Evolutionary conservation across 92 coral and sea anemone species (phyloP), one percentile per base, ranked within the genome.

Genomic region (Palythoa grandis): DNA sequence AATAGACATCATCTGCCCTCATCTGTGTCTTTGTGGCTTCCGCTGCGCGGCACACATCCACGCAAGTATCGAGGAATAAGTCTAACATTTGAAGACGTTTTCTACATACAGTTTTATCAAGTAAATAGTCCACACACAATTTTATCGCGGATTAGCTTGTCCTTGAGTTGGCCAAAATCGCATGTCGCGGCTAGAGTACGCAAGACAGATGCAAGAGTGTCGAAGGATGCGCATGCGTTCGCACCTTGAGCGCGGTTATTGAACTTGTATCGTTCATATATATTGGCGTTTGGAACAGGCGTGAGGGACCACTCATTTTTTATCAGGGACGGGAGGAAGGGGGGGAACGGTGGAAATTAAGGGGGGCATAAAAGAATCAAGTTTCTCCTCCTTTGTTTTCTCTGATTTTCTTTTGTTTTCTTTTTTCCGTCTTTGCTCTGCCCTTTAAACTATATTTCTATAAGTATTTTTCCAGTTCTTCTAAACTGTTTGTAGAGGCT

Each of bases 11-110:
- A n/a, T n/a, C n/a, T 52, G 76, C 82, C 72, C 47, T 74, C 65
- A 86, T 19, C 23, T 60, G 88, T 29, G 48, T 53, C 66, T 86
- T 37, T 10, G 88, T 86, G 72, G 83, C 88, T 58, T 86, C 88
- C 48, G 88, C 88, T 14, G 77, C 75, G 22, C 75, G 60, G 25
- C 67, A 86, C 68, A 86, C 76, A 29, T 76, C 75, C 37, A 76
- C 63, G 37, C 75, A 74, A 53, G 54, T 86, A 76, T 86, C 83
- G 75, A 74, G 60, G 22, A 57, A 39, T 23, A 86, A 48, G 63
- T 86, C 83, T 16, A 83, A 23, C 22, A 86, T 76, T 66, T 86
- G 89, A 29, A 86, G 77, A 72, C 40, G 77, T 72, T 72, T 43
- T 70, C 29, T 40, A 11, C 56, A 25, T 20, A 43, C 50, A 50